These are phyloP conservation scores for Ryuthela nishihirai DNA, from an alignment of 2,888 invertebrate genomes.

Conservation along the genomic window DNA sequence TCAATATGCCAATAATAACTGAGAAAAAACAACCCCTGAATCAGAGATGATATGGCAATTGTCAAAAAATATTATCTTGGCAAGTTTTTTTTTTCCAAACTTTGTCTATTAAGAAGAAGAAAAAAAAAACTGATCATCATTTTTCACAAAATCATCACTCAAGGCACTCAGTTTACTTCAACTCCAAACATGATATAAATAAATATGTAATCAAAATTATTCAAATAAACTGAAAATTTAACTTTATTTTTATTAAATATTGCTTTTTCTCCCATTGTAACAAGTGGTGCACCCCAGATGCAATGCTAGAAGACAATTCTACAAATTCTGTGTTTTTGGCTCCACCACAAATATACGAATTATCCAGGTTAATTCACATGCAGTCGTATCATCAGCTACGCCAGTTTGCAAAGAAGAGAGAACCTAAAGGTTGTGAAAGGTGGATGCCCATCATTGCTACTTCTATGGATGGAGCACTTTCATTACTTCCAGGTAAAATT, in stretches of 20 bases:
- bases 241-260: slow-evolving; percentile 41
- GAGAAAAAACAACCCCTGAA: too few species aligned
- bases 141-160: background rate
- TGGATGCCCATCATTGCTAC: slow-evolving; percentile 58
- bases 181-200: too few species aligned
- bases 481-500: slow-evolving; percentile 61
- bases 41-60: too few species aligned
- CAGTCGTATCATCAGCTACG: slow-evolving; percentile 58
- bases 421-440: slow-evolving; percentile 57
- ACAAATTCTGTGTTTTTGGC: slow-evolving; percentile 57
- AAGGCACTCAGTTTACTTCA: too few species aligned
- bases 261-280: slow-evolving; percentile 39
- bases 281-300: slow-evolving; percentile 67
- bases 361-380: slow-evolving; percentile 61
- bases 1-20: too few species aligned
- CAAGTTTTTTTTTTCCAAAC: too few species aligned
- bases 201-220: too few species aligned
- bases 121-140: background rate
- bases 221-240: too few species aligned
- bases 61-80: too few species aligned
- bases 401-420: slow-evolving; percentile 60
- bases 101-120: too few species aligned
- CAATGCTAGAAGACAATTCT: slow-evolving; percentile 54
- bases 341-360: slow-evolving; percentile 75
- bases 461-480: slow-evolving; percentile 60